Evolutionary conservation across 1,140 invertebrate species (phyloP).

Genomic region (Anastatus disparis): DNA sequence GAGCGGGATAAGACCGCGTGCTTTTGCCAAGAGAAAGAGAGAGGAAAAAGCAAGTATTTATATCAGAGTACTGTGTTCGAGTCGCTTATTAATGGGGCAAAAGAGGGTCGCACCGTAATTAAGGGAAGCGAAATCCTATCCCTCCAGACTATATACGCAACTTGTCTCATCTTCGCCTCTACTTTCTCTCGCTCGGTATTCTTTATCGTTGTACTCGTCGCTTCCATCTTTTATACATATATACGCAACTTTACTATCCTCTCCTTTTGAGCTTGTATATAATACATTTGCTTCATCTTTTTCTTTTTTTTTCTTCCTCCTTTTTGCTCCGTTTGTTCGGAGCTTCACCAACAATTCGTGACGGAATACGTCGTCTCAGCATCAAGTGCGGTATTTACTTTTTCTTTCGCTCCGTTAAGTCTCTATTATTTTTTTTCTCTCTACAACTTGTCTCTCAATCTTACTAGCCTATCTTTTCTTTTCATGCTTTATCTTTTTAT

Average conservation of each 20-base stretch:
- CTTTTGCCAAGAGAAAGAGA: background rate
- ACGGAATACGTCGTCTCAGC: background rate
- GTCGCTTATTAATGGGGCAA: conserved; percentile 56
- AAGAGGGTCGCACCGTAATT: conserved; percentile 56
- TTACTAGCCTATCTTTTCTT: background rate
- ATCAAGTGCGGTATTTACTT: conserved; percentile 12
- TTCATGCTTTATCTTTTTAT: too few species aligned
- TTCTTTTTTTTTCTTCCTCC: background rate
- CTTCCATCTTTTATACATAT: background rate
- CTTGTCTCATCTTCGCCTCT: too few species aligned
- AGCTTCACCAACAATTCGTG: background rate
- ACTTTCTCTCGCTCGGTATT: too few species aligned
- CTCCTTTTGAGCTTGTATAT: too few species aligned
- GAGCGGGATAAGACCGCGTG: too few species aligned
- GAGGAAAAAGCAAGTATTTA: background rate
- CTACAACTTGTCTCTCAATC: conserved; percentile 26
- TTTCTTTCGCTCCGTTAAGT: conserved; percentile 13
- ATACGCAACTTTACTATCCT: background rate
- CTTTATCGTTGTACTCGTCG: background rate
- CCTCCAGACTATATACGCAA: background rate
- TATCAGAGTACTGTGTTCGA: background rate
- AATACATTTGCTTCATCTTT: too few species aligned
- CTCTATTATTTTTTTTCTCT: conserved; percentile 33
- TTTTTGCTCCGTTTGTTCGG: background rate
- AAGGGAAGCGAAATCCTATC: conserved; percentile 56